phyloP scores from a whole-genome alignment of 2,113 vertebrate species.

The Syngnathus scovelli region DNA sequence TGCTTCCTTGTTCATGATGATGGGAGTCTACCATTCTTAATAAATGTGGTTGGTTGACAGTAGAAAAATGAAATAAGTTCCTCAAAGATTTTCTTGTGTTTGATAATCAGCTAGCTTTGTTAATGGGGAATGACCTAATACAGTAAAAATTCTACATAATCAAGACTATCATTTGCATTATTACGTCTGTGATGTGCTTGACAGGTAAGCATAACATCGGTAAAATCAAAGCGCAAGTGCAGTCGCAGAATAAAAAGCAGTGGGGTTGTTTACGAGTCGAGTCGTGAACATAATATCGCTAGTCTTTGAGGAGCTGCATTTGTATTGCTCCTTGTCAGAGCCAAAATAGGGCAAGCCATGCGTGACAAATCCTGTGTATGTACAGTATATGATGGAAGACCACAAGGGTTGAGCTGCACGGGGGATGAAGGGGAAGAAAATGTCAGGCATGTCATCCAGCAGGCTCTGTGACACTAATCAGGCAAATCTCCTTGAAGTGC shows the following conservation, averaged over 20 bases:
- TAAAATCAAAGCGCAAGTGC: neutral
- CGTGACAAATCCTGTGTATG: slow-evolving; percentile 50
- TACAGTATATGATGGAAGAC: slow-evolving; percentile 34
- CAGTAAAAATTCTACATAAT: too few species aligned
- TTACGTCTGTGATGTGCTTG: too few species aligned
- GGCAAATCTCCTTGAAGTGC: slow-evolving; percentile 55
- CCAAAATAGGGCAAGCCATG: slow-evolving; percentile 24
- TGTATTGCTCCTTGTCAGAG: slow-evolving; percentile 42
- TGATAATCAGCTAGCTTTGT: too few species aligned
- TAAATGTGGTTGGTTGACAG: too few species aligned
- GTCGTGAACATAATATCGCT: slow-evolving; percentile 44
- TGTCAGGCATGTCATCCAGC: slow-evolving; percentile 32
- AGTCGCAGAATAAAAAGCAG: neutral
- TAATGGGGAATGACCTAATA: too few species aligned
- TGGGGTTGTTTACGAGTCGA: neutral
- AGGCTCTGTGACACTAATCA: slow-evolving; percentile 54
- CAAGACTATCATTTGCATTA: too few species aligned
- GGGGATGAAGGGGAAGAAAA: slow-evolving; percentile 9
- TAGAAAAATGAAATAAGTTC: too few species aligned
- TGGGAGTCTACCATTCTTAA: too few species aligned
- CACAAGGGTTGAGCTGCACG: slow-evolving; percentile 18
- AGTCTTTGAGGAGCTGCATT: slow-evolving; percentile 52
- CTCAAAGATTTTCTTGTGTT: too few species aligned
- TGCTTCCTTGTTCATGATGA: too few species aligned
- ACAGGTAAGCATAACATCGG: neutral